Base-by-base conservation (phyloP, 2,888 invertebrate species). In the Tetropium fuscum region DNA sequence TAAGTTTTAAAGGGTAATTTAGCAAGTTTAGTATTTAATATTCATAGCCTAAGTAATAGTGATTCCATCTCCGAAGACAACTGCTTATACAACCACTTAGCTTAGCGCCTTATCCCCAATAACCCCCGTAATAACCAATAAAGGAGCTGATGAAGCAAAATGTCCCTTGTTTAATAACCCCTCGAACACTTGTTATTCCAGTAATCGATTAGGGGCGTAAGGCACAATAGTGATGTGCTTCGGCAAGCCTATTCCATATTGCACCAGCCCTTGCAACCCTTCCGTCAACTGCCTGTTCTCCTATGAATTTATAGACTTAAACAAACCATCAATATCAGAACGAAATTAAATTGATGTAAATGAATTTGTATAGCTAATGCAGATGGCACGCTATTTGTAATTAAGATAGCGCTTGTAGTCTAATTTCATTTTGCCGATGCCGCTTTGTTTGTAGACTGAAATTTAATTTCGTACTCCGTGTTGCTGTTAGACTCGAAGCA, bases 101-200 rank as follows among this genome's bases (percentile, higher is more conserved):
- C 53, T 61, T 59, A 66, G 59, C 71, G 65, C 61, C 69, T 71
- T 64, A 71, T 59, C 65, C 69, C 69, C 67, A 72, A 73, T 75
- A 76, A 73, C 75, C 71, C 64, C 63, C 60, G 62, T 69, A 75
- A 79, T 78, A 78, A 78, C 77, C 77, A 78, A 78, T 79, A 78
- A 78, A 79, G 74, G 75, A 75, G 79, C 78, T 78, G 79, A 78
- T 79, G 78, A 77, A 76, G 79, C 79, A 69, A 76, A 78, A 79
- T 76, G 77, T 78, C 78, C 77, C 76, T 74, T 75, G 75, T 78
- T 78, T 78, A 76, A 79, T 79, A 72, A 66, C 70, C 72, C 71
- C 64, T 69, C 72, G 66, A 71, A 74, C 73, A 73, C 74, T 73
- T 74, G 74, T 74, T 75, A 75, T 74, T 75, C 72, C 66, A 66